phyloP scores from a whole-genome alignment of 2,797 vertebrate species.

The Eptatretus atami region DNA sequence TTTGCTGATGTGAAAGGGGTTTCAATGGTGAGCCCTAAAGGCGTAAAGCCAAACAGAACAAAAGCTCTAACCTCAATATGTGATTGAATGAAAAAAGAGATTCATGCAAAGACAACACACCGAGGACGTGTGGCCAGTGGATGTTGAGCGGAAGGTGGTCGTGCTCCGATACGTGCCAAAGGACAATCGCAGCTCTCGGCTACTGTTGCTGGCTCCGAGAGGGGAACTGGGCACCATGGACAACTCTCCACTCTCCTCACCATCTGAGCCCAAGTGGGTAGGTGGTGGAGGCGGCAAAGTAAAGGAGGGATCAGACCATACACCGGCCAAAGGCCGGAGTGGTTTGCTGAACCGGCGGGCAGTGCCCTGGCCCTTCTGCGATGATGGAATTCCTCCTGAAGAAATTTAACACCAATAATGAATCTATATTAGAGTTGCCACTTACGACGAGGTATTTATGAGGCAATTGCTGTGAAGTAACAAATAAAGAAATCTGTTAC shows the following conservation, averaged over 20 bases:
- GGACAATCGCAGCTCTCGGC: conserved; percentile 7
- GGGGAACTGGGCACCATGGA: conserved; percentile 9
- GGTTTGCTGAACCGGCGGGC: conserved; percentile 7
- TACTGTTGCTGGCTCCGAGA: conserved; percentile 9
- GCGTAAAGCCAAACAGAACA: too few relatives aligned
- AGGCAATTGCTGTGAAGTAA: too few relatives aligned
- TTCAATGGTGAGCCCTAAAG: too few relatives aligned
- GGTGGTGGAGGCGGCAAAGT: background rate
- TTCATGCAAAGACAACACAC: background rate
- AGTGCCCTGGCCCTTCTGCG: background rate
- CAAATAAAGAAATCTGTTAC: too few relatives aligned
- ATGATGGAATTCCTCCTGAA: conserved; percentile 5
- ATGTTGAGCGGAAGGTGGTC: background rate
- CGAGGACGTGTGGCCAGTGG: background rate
- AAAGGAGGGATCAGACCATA: conserved; percentile 10
- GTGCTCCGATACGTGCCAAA: background rate
- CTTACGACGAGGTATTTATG: too few relatives aligned
- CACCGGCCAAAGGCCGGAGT: conserved; percentile 7
- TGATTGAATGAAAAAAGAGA: too few relatives aligned
- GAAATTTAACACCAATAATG: too few relatives aligned
- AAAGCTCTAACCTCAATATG: too few relatives aligned
- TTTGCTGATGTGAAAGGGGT: too few relatives aligned
- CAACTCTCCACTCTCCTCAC: conserved; percentile 15
- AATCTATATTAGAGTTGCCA: too few relatives aligned
- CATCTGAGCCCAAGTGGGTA: conserved; percentile 14